phyloP scores from a whole-genome alignment of 2,888 invertebrate species.

The Melanargia galathea region DNA sequence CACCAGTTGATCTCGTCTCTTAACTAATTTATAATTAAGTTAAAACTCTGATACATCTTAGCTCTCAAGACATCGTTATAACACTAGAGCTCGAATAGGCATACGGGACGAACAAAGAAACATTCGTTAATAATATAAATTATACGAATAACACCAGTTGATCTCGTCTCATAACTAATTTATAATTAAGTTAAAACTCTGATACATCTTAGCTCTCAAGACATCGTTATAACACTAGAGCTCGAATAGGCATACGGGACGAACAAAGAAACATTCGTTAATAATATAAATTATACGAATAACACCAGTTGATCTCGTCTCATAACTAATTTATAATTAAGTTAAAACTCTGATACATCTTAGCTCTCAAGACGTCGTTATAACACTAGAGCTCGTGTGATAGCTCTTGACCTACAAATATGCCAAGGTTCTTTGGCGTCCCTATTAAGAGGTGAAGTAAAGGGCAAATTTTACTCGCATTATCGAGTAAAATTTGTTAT shows the following conservation, averaged over 20 bases:
- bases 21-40: too few relatives aligned
- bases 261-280: too few relatives aligned
- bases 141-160: too few relatives aligned
- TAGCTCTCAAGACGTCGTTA: conserved; percentile 26
- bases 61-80: too few relatives aligned
- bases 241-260: too few relatives aligned
- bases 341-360: conserved; percentile 9
- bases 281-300: too few relatives aligned
- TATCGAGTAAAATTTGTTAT: too few relatives aligned
- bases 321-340: conserved; percentile 3
- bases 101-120: too few relatives aligned
- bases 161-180: background rate
- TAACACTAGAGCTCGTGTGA: conserved; percentile 20
- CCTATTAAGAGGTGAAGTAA: conserved; percentile 16
- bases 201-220: conserved; percentile 24
- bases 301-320: background rate
- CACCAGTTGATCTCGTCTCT: too few relatives aligned
- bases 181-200: conserved; percentile 7
- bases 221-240: conserved; percentile 26
- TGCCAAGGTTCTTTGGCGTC: conserved; percentile 29
- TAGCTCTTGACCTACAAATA: conserved; percentile 24
- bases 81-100: too few relatives aligned
- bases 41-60: too few relatives aligned
- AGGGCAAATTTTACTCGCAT: background rate
- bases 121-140: too few relatives aligned